Evolutionary conservation across 2,797 vertebrate genomes (phyloP).

Genomic region (Myotis pilosus): DNA sequence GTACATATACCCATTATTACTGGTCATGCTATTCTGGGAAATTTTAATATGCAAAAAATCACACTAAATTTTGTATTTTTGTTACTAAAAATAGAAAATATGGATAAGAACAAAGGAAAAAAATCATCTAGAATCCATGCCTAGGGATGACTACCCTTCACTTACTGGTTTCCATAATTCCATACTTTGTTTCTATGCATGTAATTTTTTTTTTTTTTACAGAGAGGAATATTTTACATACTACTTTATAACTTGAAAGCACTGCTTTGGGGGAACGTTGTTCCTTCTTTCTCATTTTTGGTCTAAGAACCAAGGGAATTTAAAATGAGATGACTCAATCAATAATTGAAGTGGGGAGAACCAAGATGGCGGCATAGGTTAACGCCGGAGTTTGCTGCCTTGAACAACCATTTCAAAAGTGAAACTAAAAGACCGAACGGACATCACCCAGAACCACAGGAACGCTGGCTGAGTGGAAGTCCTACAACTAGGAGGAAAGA

Average conservation of each 20-base stretch:
- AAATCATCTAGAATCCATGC: not conserved
- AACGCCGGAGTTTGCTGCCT: too few relatives aligned
- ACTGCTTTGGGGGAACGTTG: not conserved
- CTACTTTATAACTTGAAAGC: conserved; percentile 17
- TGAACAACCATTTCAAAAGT: too few relatives aligned
- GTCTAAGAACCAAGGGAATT: conserved; percentile 40
- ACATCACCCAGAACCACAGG: too few relatives aligned
- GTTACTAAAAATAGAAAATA: conserved; percentile 10
- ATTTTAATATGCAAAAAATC: not conserved
- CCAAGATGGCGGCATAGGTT: too few relatives aligned
- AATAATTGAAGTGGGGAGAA: conserved; percentile 51
- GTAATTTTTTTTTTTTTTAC: conserved; percentile 1
- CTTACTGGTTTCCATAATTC: not conserved
- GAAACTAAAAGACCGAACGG: too few relatives aligned
- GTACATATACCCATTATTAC: not conserved
- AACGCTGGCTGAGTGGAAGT: too few relatives aligned
- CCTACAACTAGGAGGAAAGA: too few relatives aligned
- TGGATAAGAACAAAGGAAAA: not conserved
- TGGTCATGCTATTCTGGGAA: not conserved
- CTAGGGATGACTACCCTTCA: not conserved
- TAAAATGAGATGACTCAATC: conserved; percentile 65
- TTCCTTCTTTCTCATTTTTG: conserved; percentile 40
- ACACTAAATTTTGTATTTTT: not conserved
- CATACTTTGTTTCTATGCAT: not conserved
- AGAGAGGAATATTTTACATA: not conserved